Evolutionary conservation across 2,888 invertebrate species (phyloP), one percentile per base, ranked within the genome.

Genomic region (Lepidocyrtoides sp.): DNA sequence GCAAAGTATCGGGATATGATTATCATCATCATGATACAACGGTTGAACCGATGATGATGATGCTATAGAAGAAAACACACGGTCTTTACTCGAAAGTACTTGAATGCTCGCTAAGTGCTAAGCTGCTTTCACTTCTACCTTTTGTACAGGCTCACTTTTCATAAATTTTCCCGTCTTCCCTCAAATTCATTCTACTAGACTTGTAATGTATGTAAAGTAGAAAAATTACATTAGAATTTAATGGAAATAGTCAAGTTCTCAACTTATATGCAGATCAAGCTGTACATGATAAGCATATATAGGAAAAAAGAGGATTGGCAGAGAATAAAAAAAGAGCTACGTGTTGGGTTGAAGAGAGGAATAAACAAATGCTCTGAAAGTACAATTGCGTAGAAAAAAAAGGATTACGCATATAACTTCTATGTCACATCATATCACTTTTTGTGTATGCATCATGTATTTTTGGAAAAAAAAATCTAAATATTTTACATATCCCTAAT

Each of bases 31-130:
- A 23, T 8, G 60, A 60, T 7, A 7, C 2, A 4, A 36, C 36
- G 3, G 7, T 36, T 36, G 36, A 36, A 7, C 26, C 29, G 66
- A 66, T 2, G 66, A 72, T 72, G 44, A 44, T 72, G 14, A 32
- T 66, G 29, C 14, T 51, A 29, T 29, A 79, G 57, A 51, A 44
- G 69, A 26, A 87, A 60, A 87, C 44, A 63, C 12, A 41, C 75
- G 29, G 77, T 36, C 44, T 72, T 87, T 57, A 17, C 17, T 82
- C 54, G 48, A 54, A 89, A 89, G 89, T 77, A 41, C 83, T 89
- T 89, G 89, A 83, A 89, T 89, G 54, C 66, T 84, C 26, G 77
- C 75, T 72, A 89, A 89, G 84, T 83, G 77, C 77, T 84, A 84
- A 84, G 89, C 89, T 77, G 63, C 89, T 89, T 84, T 89, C 82